Base-by-base conservation (phyloP, 2,113 vertebrate species). In the Odontesthes bonariensis region DNA sequence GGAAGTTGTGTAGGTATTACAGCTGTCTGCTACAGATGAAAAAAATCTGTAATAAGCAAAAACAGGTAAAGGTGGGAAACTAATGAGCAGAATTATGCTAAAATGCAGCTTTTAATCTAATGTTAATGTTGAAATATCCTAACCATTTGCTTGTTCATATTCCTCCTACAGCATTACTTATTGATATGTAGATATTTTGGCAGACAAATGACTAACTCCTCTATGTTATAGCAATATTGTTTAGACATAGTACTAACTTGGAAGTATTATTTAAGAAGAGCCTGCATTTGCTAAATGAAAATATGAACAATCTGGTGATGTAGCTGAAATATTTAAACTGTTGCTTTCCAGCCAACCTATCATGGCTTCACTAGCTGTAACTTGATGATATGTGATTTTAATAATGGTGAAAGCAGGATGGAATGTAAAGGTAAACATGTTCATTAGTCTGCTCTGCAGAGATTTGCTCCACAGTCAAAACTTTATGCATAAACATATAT, bases 401-500 rank as follows among this genome's bases (percentile, higher is more conserved):
- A 52, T 74, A 35, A 20, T 32, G 12, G 17, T 19, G 51, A 17
- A 63, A 82, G 20, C 23, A 32, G 27, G 67, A 46, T 57, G 19
- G 20, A 55, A n/a, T 51, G 33, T n/a, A 14, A n/a, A 42, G 38
- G 27, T 53, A 13, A 73, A 61, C 60, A 42, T 58, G 46, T 23
- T 68, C 22, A 46, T 14, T 27, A 61, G 59, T 11, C 44, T 63
- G 47, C 38, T 73, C 53, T 56, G 20, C 40, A 60, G 32, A 73
- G 27, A 63, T 68, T 33, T 71, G 54, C 23, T 14, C 16, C 9
- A 60, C 67, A 47, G 62, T 71, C 31, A 53, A 76, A 62, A 12
- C 54, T 46, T 63, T 47, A 57, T 53, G 31, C 22, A 49, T 55
- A 33, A 67, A 83, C 64, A 67, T 63, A 65, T 72, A 23, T 35